A percentile compares a stretch with the other conserved stretches of the same genome.
These are phyloP conservation scores for Paguma larvata DNA, from an alignment of 2,797 vertebrate genomes.

Conservation along the genomic window DNA sequence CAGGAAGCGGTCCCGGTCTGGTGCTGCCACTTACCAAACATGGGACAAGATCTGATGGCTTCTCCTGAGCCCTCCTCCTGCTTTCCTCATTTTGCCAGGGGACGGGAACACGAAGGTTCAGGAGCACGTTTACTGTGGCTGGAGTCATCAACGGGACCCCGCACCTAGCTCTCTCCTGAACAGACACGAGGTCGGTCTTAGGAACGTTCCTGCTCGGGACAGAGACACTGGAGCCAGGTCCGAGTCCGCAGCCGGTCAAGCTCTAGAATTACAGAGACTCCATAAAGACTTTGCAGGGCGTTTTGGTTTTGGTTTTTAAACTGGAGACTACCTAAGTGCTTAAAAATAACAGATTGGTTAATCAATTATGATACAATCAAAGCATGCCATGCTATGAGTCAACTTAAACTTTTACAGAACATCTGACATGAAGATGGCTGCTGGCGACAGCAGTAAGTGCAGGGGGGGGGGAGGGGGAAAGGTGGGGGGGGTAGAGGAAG, in stretches of 20 bases:
- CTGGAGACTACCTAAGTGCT: neutral
- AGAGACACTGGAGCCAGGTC: neutral
- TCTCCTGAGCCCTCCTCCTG: neutral
- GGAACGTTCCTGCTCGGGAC: neutral
- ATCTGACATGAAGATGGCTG: neutral
- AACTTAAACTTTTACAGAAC: neutral
- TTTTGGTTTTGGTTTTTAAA: neutral
- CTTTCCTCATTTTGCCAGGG: neutral
- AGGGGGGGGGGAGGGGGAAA: too few species aligned
- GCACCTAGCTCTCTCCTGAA: neutral
- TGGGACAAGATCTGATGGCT: neutral
- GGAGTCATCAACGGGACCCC: neutral
- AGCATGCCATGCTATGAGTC: neutral
- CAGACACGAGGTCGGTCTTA: neutral
- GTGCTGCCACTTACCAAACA: conserved; percentile 20
- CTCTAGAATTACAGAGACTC: neutral
- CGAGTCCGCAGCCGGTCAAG: neutral
- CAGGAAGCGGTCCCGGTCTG: neutral
- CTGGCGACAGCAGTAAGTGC: neutral
- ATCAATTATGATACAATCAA: neutral
- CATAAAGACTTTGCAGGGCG: neutral
- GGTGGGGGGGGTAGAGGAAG: neutral
- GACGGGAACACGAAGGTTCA: neutral
- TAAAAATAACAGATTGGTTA: neutral
- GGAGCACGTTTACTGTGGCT: neutral